A percentile compares a stretch with the other conserved stretches of the same genome.
These are phyloP conservation scores for Zygothrica quintamaculata DNA, from an alignment of 2,888 invertebrate species.

Conservation along the genomic window DNA sequence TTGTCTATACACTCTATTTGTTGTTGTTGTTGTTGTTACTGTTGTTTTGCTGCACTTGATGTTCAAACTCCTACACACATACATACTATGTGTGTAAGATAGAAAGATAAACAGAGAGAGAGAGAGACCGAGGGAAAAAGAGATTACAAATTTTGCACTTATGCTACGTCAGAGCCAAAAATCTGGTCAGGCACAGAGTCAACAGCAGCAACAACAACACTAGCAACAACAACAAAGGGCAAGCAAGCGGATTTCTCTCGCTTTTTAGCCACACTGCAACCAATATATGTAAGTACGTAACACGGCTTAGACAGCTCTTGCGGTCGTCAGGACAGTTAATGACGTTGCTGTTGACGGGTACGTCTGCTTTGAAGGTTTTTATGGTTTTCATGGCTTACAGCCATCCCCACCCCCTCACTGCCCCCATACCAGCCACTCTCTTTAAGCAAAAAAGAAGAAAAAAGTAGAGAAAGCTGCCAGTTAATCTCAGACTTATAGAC, in stretches of 20 bases:
- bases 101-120: background rate
- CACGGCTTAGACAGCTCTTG: conserved; percentile 72
- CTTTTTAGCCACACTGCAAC: conserved; percentile 38
- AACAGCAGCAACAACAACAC: background rate
- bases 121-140: conserved; percentile 36
- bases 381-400: conserved; percentile 44
- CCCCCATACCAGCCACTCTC: background rate
- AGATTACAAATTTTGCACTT: conserved; percentile 78
- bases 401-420: background rate
- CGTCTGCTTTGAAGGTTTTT: conserved; percentile 73
- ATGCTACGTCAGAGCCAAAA: conserved; percentile 48
- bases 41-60: conserved; percentile 49
- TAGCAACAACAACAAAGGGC: too few relatives aligned
- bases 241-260: conserved; percentile 44
- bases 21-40: conserved; percentile 21
- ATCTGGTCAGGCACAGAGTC: conserved; percentile 16
- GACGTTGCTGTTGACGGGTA: conserved; percentile 57
- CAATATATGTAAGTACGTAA: conserved; percentile 42
- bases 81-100: too few relatives aligned
- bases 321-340: conserved; percentile 63
- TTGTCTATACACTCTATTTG: too few relatives aligned
- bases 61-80: conserved; percentile 11
- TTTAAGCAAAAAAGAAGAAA: background rate
- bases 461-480: conserved; percentile 17
- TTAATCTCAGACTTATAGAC: conserved; percentile 27